Evolutionary conservation across 2,113 vertebrate genomes (phyloP).

Genomic region (Synodontis membranacea): DNA sequence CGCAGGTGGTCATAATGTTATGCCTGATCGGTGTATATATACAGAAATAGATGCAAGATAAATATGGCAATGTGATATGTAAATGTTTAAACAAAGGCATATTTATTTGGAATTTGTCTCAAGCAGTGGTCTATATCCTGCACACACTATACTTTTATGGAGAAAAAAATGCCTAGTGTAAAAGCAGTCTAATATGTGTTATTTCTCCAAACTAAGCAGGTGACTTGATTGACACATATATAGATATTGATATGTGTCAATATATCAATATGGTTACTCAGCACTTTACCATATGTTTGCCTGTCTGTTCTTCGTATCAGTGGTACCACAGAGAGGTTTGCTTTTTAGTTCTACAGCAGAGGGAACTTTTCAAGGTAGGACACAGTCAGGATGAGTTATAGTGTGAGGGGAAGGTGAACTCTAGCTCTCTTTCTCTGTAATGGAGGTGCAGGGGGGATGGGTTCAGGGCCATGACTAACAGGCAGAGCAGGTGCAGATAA

Average conservation of each 20-base stretch:
- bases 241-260: too few species aligned
- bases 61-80: too few species aligned
- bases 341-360: constrained; percentile 39
- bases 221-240: background rate
- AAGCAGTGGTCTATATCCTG: too few species aligned
- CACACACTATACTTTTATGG: background rate
- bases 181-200: background rate
- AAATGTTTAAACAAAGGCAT: too few species aligned
- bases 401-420: constrained; percentile 12
- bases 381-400: constrained; percentile 44
- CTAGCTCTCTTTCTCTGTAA: constrained; percentile 39
- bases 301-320: background rate
- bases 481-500: constrained; percentile 39
- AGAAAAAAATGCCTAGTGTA: background rate
- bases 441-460: constrained; percentile 40
- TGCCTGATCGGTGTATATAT: too few species aligned
- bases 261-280: background rate
- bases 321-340: constrained; percentile 4
- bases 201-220: background rate
- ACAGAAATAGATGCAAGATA: too few species aligned
- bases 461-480: constrained; percentile 43
- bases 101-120: too few species aligned
- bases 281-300: background rate
- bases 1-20: too few species aligned
- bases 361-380: constrained; percentile 47